Conservation (phyloP, 2,888 invertebrate species). For the Dasypogon diadema region DNA sequence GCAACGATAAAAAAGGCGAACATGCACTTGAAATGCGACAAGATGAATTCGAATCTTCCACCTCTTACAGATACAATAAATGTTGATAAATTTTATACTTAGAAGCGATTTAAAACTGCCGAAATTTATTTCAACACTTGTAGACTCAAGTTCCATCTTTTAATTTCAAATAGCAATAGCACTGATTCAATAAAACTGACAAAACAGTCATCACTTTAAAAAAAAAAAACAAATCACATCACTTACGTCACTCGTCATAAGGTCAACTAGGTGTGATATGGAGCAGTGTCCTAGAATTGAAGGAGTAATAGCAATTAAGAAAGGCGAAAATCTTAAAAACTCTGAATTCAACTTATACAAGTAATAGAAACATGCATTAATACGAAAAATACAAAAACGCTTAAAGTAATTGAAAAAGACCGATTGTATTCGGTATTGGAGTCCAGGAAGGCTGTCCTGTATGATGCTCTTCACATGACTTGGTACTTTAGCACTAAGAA, state of each 20-base stretch:
- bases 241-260: slow-evolving; percentile 28
- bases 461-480: slow-evolving; percentile 7
- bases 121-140: no score
- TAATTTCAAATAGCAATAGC: no score
- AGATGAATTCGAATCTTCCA: no score
- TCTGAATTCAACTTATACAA: slow-evolving; percentile 8
- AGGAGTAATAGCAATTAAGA: background rate
- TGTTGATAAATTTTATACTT: no score
- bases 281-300: slow-evolving; percentile 29
- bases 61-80: no score
- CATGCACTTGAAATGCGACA: no score
- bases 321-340: background rate
- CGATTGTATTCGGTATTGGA: slow-evolving; percentile 52
- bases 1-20: no score
- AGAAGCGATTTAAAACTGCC: no score
- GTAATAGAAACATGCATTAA: slow-evolving; percentile 38
- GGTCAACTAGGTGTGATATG: slow-evolving; percentile 38
- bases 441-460: slow-evolving; percentile 33
- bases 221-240: no score
- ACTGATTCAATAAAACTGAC: background rate
- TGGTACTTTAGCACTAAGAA: slow-evolving; percentile 13
- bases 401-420: slow-evolving; percentile 30
- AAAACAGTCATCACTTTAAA: background rate
- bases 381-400: slow-evolving; percentile 25
- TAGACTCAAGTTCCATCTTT: no score